phyloP scores from a whole-genome alignment of 2,797 vertebrate species.

The Xenopus petersii region DNA sequence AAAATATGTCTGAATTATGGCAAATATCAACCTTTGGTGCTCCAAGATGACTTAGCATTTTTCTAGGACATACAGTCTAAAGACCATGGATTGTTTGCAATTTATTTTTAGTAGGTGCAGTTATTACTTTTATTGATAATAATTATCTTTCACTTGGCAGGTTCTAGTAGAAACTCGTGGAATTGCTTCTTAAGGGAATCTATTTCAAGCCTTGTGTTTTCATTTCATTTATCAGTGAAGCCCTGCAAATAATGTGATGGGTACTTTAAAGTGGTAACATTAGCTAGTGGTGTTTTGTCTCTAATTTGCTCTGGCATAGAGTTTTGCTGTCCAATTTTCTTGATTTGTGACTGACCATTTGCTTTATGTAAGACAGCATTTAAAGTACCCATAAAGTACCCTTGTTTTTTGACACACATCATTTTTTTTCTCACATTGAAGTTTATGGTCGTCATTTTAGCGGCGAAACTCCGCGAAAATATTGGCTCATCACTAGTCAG shows the following conservation, averaged over 20 bases:
- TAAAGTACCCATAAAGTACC: no score
- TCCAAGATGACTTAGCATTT: constrained; percentile 6
- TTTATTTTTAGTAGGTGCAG: constrained; percentile 15
- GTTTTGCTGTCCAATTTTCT: no score
- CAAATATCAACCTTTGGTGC: constrained; percentile 10
- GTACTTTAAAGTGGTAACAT: no score
- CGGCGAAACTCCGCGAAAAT: no score
- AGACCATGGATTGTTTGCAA: constrained; percentile 11
- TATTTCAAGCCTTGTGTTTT: background rate
- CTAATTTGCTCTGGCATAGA: no score
- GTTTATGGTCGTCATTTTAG: no score
- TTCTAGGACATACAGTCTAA: constrained; percentile 15
- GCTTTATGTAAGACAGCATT: no score
- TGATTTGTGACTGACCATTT: no score
- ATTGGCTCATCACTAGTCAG: no score
- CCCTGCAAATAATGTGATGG: background rate
- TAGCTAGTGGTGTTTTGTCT: no score
- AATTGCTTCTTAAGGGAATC: constrained; percentile 6
- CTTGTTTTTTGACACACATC: no score
- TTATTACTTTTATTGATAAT: constrained; percentile 21
- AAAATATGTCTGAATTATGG: background rate
- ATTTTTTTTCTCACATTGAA: no score
- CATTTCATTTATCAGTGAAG: constrained; percentile 1
- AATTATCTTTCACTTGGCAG: constrained; percentile 19
- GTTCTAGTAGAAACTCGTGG: background rate